Evolutionary conservation across 2,797 vertebrate species (phyloP).

Genomic region (Sibirionetta formosa): DNA sequence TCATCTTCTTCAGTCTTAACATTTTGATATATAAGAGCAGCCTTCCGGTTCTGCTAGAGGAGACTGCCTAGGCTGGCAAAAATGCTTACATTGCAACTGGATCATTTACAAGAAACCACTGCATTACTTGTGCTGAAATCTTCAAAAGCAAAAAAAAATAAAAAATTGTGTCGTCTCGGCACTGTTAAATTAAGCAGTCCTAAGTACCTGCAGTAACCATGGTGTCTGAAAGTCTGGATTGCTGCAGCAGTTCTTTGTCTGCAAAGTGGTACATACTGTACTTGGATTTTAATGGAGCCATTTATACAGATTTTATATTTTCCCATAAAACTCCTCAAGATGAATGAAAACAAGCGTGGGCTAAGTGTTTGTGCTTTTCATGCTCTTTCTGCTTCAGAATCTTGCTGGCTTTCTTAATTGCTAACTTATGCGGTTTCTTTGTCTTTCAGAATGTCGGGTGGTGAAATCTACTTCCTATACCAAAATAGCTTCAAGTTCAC

Average conservation of each 20-base stretch:
- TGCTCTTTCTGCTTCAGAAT: conserved; percentile 47
- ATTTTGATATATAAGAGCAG: conserved; percentile 20
- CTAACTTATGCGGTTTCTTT: conserved; percentile 64
- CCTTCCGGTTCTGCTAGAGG: conserved; percentile 3
- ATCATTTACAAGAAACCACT: not conserved
- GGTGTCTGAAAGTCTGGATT: conserved; percentile 43
- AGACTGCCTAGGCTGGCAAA: not conserved
- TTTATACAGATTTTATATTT: conserved; percentile 52
- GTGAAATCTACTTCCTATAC: conserved; percentile 96
- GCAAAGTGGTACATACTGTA: conserved; percentile 53
- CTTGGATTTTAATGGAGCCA: conserved; percentile 38
- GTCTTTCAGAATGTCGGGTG: conserved; percentile 93
- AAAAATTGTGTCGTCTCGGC: not conserved
- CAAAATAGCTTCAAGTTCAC: conserved; percentile 91
- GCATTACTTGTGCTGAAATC: not conserved
- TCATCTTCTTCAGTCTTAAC: conserved; percentile 13
- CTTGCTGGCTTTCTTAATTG: conserved; percentile 56
- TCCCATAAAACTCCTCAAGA: conserved; percentile 55
- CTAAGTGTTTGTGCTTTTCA: conserved; percentile 62
- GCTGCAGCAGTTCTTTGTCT: conserved; percentile 52
- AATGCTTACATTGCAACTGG: not conserved
- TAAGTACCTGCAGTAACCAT: conserved; percentile 65
- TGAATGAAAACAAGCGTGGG: conserved; percentile 58
- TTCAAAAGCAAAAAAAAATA: conserved; percentile 2
- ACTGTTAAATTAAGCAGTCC: conserved; percentile 39